Conservation (phyloP, 2,113 vertebrate genomes). For the Embiotoca jacksoni region DNA sequence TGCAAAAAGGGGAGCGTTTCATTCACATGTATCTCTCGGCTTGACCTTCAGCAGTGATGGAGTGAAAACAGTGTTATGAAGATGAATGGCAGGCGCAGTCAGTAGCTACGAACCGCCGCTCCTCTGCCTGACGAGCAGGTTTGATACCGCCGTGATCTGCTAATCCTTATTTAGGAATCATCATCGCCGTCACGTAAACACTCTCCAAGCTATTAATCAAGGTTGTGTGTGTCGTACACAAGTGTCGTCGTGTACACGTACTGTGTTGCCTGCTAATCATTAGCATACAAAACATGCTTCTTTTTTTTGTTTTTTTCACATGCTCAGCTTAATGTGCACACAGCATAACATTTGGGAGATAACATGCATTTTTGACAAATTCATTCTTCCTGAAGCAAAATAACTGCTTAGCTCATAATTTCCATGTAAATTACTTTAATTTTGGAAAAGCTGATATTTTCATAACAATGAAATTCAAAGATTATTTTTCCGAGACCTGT, state of each 20-base stretch:
- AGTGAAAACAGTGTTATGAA: conserved; percentile 65
- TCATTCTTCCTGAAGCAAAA: background rate
- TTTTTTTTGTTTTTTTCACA: background rate
- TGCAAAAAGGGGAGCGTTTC: conserved; percentile 52
- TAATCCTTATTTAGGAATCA: conserved; percentile 68
- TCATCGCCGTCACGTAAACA: conserved; percentile 23
- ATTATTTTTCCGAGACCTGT: background rate
- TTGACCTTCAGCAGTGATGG: conserved; percentile 71
- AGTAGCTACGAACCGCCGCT: conserved; percentile 6
- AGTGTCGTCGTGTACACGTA: background rate
- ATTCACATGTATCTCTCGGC: conserved; percentile 68
- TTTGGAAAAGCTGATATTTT: too few species aligned
- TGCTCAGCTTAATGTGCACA: background rate
- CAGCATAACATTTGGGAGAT: background rate
- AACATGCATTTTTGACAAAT: background rate
- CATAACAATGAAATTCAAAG: too few species aligned
- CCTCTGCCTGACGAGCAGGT: conserved; percentile 43
- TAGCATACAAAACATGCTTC: conserved; percentile 13
- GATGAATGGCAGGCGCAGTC: conserved; percentile 54
- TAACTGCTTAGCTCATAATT: too few species aligned
- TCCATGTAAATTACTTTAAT: too few species aligned
- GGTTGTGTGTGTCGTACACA: conserved; percentile 27
- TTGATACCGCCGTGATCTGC: conserved; percentile 60
- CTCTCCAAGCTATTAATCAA: conserved; percentile 58
- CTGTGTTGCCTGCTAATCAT: conserved; percentile 16